Conservation (phyloP, 1,140 invertebrate genomes). For the Ptiloglossa arizonensis region DNA sequence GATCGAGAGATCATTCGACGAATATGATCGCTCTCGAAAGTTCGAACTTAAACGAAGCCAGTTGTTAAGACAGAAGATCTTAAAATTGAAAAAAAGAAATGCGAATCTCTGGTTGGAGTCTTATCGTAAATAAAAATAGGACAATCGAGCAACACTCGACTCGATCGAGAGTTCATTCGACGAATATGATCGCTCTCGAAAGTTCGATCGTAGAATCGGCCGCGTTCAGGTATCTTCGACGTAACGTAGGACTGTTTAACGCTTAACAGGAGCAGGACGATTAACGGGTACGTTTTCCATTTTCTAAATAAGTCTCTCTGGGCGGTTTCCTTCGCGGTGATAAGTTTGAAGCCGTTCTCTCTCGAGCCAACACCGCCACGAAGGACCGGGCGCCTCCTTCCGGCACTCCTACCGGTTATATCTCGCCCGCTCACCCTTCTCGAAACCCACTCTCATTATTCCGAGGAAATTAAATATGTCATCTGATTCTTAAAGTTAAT, state of each 20-base stretch:
- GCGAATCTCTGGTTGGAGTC: too few relatives aligned
- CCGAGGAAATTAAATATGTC: constrained; percentile 79
- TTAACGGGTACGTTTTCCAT: constrained; percentile 59
- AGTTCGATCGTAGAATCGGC: not conserved
- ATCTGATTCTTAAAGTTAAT: constrained; percentile 79
- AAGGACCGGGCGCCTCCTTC: constrained; percentile 69
- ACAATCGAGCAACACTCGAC: too few relatives aligned
- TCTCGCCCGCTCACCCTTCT: constrained; percentile 65
- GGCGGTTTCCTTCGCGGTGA: constrained; percentile 52
- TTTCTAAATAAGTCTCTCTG: constrained; percentile 54
- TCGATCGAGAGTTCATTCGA: too few relatives aligned
- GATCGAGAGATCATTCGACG: too few relatives aligned
- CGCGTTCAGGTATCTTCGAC: not conserved
- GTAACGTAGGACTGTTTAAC: not conserved
- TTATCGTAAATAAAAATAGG: too few relatives aligned
- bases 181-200: too few relatives aligned
- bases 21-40: too few relatives aligned
- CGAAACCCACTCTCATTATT: constrained; percentile 75
- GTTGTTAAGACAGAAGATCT: too few relatives aligned
- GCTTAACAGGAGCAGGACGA: constrained; percentile 10
- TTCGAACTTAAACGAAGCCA: too few relatives aligned
- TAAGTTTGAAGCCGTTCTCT: constrained; percentile 70
- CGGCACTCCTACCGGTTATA: constrained; percentile 71
- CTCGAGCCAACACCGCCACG: constrained; percentile 45
- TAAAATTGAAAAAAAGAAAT: too few relatives aligned